phyloP scores from a whole-genome alignment of 1,140 invertebrate species.

The Chrysomallon squamiferum region DNA sequence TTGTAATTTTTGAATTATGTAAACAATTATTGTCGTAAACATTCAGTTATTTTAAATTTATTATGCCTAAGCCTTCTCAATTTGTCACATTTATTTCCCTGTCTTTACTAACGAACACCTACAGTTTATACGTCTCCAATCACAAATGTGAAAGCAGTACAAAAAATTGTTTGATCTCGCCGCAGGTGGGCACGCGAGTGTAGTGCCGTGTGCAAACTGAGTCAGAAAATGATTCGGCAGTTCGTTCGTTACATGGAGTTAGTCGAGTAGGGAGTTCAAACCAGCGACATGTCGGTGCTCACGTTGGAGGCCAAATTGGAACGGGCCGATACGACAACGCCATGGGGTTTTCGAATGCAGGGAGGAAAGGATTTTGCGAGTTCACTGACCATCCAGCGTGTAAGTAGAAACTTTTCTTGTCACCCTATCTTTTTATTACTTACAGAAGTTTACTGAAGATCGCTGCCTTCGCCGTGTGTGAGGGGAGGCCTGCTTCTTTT shows the following conservation, averaged over 20 bases:
- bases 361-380: conserved; percentile 88
- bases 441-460: no score
- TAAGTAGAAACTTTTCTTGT: conserved; percentile 24
- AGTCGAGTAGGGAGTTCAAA: not conserved
- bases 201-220: not conserved
- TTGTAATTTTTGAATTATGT: no score
- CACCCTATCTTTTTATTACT: no score
- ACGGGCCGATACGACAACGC: conserved; percentile 62
- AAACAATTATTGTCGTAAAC: no score
- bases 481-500: no score
- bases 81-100: no score
- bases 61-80: no score
- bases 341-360: conserved; percentile 91
- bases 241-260: not conserved
- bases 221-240: not conserved
- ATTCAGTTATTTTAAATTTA: no score
- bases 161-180: not conserved
- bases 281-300: conserved; percentile 42
- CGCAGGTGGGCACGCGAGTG: no score
- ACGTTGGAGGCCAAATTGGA: conserved; percentile 57
- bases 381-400: conserved; percentile 71
- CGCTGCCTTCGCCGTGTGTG: no score
- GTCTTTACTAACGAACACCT: no score
- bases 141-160: not conserved
- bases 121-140: no score